Conservation (phyloP, 1,140 invertebrate genomes). For the Bombus cullumanus region DNA sequence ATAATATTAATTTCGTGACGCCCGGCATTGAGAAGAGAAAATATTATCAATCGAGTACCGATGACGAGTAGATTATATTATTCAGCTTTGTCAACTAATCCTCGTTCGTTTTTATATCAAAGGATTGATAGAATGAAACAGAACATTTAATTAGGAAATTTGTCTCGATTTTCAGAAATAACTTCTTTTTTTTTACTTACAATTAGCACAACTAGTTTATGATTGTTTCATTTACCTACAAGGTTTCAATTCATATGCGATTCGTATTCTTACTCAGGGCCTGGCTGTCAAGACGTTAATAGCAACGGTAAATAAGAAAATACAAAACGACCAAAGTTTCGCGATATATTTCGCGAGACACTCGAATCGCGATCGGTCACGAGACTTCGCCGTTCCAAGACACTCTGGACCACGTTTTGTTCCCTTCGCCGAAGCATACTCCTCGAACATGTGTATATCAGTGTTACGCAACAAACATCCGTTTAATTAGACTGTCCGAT, state of each 20-base stretch:
- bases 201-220: no score
- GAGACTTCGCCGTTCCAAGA: constrained; percentile 47
- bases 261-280: not conserved
- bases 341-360: not conserved
- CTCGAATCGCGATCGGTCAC: not conserved
- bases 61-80: no score
- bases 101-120: not conserved
- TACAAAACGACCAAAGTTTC: no score
- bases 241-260: no score
- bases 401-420: not conserved
- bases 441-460: constrained; percentile 22
- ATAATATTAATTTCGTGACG: not conserved
- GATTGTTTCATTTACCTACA: no score
- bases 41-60: not conserved
- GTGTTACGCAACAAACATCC: constrained; percentile 42
- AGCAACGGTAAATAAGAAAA: not conserved
- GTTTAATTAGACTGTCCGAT: constrained; percentile 16
- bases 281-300: not conserved
- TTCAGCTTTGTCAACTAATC: not conserved
- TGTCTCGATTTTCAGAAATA: no score
- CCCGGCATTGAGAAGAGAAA: not conserved
- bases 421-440: constrained; percentile 16
- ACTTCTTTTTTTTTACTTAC: no score
- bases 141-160: no score
- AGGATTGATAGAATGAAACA: no score